Base-by-base conservation (phyloP, 1,140 invertebrate genomes). In the Agrilus planipennis region DNA sequence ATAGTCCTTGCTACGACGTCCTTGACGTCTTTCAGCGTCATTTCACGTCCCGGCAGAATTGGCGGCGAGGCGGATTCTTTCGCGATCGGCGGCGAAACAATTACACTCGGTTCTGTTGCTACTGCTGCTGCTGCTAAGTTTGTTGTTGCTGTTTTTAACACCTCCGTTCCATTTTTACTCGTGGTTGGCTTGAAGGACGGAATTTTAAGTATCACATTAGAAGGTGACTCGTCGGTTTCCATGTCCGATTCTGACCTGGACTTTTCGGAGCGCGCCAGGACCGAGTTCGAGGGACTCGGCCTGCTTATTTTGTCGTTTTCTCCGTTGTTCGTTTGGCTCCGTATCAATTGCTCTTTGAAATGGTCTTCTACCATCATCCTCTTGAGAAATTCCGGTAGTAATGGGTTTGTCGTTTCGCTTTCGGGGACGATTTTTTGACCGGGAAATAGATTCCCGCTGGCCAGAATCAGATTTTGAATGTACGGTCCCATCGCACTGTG, bases 1-100 rank as follows among this genome's bases (percentile, higher is more conserved):
- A 90, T 90, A 55, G 82, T 88, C 57, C 86, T 88, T 34, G 84
- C 82, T 53, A 92, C 90, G 46, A 89, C 86, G 56, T 81, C 79
- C 46, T 69, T 77, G 36, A 81, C 70, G 53, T 82, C 74, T 51
- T 70, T 75, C 34, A 75, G 54, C 0, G 58, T 55, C 35, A 71
- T 44, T 49, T 66, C 67, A 46, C 72, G 73, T 20, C 65, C 64
- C 16, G 50, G 66, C 45, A 64, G 60, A 16, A 68, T 64, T n/a
- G 72, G 70, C 1, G 71, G 72, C 19, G 72, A 75, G 2, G 56
- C 59, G 2, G 65, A 66, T 29, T 68, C 65, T 39, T 62, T 64
- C 15, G 57, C 56, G 7, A 62, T 42, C 2, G 63, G 48, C 34
- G 63, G 60, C 21, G 61, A 64, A 17, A 54, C 47, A 57, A 67